Evolutionary conservation across 2,888 invertebrate genomes (phyloP).

Genomic region (Tryphoninae sp.): DNA sequence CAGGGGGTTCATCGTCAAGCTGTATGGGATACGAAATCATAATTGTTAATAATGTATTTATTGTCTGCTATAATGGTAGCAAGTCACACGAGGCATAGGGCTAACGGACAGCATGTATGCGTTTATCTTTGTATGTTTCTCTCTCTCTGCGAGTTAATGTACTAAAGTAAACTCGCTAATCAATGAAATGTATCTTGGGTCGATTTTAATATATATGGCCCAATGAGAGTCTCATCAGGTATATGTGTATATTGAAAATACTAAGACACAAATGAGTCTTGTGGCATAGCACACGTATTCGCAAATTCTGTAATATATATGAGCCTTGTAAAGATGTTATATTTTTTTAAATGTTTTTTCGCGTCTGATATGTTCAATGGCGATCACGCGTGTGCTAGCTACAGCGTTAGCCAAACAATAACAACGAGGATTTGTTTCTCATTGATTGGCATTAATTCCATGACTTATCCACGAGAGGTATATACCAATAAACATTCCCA

Average conservation of each 20-base stretch:
- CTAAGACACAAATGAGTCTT: neutral
- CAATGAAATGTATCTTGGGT: constrained; percentile 32
- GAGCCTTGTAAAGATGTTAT: constrained; percentile 50
- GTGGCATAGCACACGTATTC: constrained; percentile 12
- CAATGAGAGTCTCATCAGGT: constrained; percentile 2
- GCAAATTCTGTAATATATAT: constrained; percentile 49
- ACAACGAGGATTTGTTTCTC: neutral
- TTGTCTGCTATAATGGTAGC: constrained; percentile 35
- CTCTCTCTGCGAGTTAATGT: constrained; percentile 7
- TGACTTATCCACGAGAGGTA: neutral
- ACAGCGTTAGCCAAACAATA: neutral
- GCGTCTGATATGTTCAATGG: constrained; percentile 14
- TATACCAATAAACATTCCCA: constrained; percentile 9
- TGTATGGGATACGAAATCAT: constrained; percentile 65
- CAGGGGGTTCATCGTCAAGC: constrained; percentile 69
- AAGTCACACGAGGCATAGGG: constrained; percentile 16
- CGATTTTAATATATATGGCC: constrained; percentile 23
- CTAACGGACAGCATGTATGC: neutral
- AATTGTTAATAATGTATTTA: constrained; percentile 58
- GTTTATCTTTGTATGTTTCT: constrained; percentile 39
- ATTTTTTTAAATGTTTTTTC: constrained; percentile 50
- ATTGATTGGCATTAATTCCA: neutral
- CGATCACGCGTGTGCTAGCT: neutral
- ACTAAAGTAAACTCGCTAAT: constrained; percentile 12
- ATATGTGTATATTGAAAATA: constrained; percentile 8